Evolutionary conservation across 2,888 invertebrate species (phyloP).

Genomic region (Xestia ashworthii): DNA sequence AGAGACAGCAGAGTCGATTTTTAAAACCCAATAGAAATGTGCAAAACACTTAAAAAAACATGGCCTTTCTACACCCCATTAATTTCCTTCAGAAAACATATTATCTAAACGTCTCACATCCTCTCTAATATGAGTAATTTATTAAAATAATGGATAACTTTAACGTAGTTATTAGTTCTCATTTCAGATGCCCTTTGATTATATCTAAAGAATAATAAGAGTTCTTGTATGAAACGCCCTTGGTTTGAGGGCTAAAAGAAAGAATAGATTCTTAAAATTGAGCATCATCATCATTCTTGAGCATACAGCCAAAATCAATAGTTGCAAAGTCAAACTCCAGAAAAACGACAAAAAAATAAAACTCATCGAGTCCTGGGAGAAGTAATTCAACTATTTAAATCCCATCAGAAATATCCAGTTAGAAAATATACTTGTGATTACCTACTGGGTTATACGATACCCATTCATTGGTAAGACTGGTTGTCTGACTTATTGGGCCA

Average conservation of each 20-base stretch:
- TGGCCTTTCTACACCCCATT: conserved; percentile 31
- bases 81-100: conserved; percentile 14
- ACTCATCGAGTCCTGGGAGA: background rate
- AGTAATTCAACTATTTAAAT: background rate
- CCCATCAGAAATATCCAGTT: no score
- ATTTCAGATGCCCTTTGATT: conserved; percentile 42
- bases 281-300: background rate
- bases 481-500: no score
- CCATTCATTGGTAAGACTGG: no score
- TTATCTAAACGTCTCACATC: conserved; percentile 8
- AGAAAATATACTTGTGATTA: no score
- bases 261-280: background rate
- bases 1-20: background rate
- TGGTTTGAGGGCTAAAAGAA: background rate
- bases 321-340: no score
- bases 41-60: background rate
- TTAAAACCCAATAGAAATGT: background rate
- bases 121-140: background rate
- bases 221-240: background rate
- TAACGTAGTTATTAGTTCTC: background rate
- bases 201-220: background rate
- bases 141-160: background rate
- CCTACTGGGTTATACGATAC: no score
- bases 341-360: background rate
- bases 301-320: background rate